A percentile compares a stretch with the other conserved stretches of the same genome.
These are phyloP conservation scores for Gnatocerus cornutus DNA, from an alignment of 2,888 invertebrate species.

Conservation along the genomic window DNA sequence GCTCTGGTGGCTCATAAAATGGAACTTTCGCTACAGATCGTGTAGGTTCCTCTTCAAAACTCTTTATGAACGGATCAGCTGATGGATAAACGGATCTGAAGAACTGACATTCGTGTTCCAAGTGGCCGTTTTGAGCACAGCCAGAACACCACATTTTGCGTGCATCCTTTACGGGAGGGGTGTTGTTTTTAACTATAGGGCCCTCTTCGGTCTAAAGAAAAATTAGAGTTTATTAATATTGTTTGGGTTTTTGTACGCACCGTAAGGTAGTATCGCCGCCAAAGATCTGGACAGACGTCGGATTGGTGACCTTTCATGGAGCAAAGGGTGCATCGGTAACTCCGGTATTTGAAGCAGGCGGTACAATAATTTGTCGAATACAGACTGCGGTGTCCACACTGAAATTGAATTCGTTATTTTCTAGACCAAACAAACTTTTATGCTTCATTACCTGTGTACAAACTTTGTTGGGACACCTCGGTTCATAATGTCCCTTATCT, in stretches of 20 bases:
- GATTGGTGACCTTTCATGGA: slow-evolving; percentile 77
- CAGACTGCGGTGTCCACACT: slow-evolving; percentile 76
- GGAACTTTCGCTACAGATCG: neutral
- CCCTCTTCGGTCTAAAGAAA: slow-evolving; percentile 57
- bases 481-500: slow-evolving; percentile 76
- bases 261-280: slow-evolving; percentile 84
- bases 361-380: slow-evolving; percentile 76
- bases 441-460: slow-evolving; percentile 84
- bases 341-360: slow-evolving; percentile 74
- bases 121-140: slow-evolving; percentile 70
- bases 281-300: slow-evolving; percentile 80
- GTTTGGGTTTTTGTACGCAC: slow-evolving; percentile 69
- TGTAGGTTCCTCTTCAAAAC: slow-evolving; percentile 54
- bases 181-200: slow-evolving; percentile 58
- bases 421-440: too few species aligned
- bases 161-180: slow-evolving; percentile 63
- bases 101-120: slow-evolving; percentile 62
- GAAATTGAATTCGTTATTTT: too few species aligned
- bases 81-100: slow-evolving; percentile 58
- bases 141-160: slow-evolving; percentile 69
- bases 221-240: neutral
- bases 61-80: slow-evolving; percentile 56
- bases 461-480: slow-evolving; percentile 80
- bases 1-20: neutral
- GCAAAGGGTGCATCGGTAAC: slow-evolving; percentile 76